Evolutionary conservation across 2,113 vertebrate genomes (phyloP).

Genomic region (Acrocephalus arundinaceus): DNA sequence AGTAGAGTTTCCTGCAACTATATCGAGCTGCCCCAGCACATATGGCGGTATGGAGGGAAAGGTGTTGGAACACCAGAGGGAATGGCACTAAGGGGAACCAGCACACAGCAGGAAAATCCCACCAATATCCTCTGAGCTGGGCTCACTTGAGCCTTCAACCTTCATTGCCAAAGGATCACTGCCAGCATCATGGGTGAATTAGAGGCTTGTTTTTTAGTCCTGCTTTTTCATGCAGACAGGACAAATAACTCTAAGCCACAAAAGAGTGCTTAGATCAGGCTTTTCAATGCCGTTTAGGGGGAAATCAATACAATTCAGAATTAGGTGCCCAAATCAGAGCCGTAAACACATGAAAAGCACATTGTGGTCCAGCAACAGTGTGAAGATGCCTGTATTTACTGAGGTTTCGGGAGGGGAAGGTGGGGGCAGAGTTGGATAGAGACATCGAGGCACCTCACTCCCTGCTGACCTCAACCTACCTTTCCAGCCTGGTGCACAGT

Average conservation of each 20-base stretch:
- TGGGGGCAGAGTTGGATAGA: not conserved
- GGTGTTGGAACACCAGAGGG: not conserved
- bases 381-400: not conserved
- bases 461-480: accelerated
- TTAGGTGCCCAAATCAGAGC: constrained; percentile 43
- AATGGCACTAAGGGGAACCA: not conserved
- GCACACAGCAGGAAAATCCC: not conserved
- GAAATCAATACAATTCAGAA: constrained; percentile 21
- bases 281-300: not conserved
- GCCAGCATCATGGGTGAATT: not conserved
- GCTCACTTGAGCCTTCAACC: not conserved
- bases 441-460: accelerated
- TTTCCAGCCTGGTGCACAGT: accelerated
- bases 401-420: not conserved
- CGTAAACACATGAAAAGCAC: constrained; percentile 4
- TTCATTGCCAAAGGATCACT: not conserved
- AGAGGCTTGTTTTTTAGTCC: constrained; percentile 5
- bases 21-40: accelerated
- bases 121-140: not conserved
- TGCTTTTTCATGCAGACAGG: constrained; percentile 44
- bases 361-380: not conserved
- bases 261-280: constrained; percentile 42
- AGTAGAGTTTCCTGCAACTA: not conserved
- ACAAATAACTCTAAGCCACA: constrained; percentile 23
- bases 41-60: accelerated